Evolutionary conservation across 2,888 invertebrate species (phyloP).

Genomic region (Amaurobius ferox): DNA sequence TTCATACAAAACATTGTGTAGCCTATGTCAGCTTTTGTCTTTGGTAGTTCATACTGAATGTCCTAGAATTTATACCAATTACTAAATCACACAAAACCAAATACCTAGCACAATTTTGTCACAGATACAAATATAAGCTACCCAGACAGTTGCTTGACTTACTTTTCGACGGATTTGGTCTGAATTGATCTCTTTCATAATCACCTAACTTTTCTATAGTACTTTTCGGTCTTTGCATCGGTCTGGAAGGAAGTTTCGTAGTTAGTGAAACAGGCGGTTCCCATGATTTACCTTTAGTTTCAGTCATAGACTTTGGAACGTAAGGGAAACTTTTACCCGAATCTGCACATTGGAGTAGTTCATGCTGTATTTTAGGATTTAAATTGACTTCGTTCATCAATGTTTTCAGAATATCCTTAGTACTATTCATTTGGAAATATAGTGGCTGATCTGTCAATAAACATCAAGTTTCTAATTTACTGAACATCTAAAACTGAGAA

Average conservation of each 20-base stretch:
- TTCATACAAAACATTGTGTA: too few species aligned
- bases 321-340: slow-evolving; percentile 28
- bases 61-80: too few species aligned
- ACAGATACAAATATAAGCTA: too few species aligned
- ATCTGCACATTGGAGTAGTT: slow-evolving; percentile 24
- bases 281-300: background rate
- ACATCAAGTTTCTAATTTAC: too few species aligned
- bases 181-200: slow-evolving; percentile 44
- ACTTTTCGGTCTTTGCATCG: slow-evolving; percentile 25
- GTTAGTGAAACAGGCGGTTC: background rate
- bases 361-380: slow-evolving; percentile 35
- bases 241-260: slow-evolving; percentile 24
- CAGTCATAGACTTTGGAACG: slow-evolving; percentile 27
- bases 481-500: too few species aligned
- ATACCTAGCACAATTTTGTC: too few species aligned
- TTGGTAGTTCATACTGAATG: too few species aligned
- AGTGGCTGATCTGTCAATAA: too few species aligned
- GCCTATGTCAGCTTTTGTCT: too few species aligned
- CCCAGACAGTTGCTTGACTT: too few species aligned
- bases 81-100: too few species aligned
- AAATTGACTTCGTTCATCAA: slow-evolving; percentile 48
- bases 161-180: slow-evolving; percentile 48
- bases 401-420: slow-evolving; percentile 10
- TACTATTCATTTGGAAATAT: background rate
- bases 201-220: slow-evolving; percentile 34